Evolutionary conservation across 2,888 invertebrate species (phyloP), one percentile per base, ranked within the genome.

Genomic region (Leptopilina drosophilae): DNA sequence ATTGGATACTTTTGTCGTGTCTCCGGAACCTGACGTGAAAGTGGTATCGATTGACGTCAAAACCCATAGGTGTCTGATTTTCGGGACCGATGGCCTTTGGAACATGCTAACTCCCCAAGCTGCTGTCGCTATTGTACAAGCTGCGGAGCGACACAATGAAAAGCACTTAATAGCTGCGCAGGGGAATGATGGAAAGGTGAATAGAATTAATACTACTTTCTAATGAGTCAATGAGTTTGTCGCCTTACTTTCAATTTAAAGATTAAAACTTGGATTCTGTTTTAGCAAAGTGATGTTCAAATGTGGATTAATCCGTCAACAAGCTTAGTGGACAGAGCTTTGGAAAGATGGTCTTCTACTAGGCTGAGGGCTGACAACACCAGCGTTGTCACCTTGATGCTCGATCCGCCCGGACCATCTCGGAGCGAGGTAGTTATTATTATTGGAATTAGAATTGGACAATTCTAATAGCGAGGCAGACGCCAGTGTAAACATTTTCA

Each of bases 61-160:
- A 65, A 89, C 93, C 42, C 93, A 93, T 82, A 92, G 96, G 86
- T 99, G 98, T 93, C 93, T 99, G 64, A 96, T 99, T 84, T 96
- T 99, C 88, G 99, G 98, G 78, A 98, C 98, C 0, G 99, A 99
- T 92, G 99, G 99, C 0, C 93, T 99, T 56, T 99, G 98, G 96
- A 99, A 99, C 92, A 98, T 99, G 95, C 93, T 99, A 83, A 95
- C 95, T 1, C 94, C 98, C 0, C 95, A 96, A 85, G 95, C 95
- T 84, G 97, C 98, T 0, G 97, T 98, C 7, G 94, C 95, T 78
- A 94, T 97, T 82, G 98, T 98, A 2, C 96, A 96, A 86, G 95
- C 95, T 65, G 96, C 96, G 0, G 97, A 97, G 91, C 93, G 94
- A 56, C 95, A 96, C 86, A 97, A 97, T 89, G 96, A 97, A 87